Evolutionary conservation across 2,888 invertebrate genomes (phyloP).

Genomic region (Nomada hirtipes): DNA sequence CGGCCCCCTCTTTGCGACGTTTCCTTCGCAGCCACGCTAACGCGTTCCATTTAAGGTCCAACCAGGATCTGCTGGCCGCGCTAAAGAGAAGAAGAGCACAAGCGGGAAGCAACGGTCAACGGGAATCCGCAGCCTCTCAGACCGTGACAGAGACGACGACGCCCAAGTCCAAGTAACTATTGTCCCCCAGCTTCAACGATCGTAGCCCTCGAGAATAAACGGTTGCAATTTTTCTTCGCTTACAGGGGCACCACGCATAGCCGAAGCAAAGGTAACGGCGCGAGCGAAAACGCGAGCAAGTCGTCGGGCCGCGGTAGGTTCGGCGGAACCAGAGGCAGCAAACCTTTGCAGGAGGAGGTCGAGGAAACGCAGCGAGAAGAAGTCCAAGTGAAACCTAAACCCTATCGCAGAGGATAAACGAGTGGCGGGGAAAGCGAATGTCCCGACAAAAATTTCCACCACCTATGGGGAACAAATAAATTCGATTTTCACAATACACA

Average conservation of each 20-base stretch:
- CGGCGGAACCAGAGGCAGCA: slow-evolving; percentile 71
- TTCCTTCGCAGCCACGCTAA: not conserved
- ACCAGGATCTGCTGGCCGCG: slow-evolving; percentile 90
- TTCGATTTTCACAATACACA: not conserved
- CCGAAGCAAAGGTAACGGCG: slow-evolving; percentile 60
- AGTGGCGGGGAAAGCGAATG: not conserved
- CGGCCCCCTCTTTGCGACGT: not conserved
- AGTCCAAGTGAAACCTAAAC: slow-evolving; percentile 78
- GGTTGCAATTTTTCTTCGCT: not conserved
- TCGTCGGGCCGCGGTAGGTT: slow-evolving; percentile 76
- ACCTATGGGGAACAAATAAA: slow-evolving; percentile 17
- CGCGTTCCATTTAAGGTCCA: slow-evolving; percentile 85
- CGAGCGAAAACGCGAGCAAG: slow-evolving; percentile 62
- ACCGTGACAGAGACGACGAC: slow-evolving; percentile 70
- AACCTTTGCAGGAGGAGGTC: slow-evolving; percentile 76
- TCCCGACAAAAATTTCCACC: slow-evolving; percentile 7
- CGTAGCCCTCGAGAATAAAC: too few species aligned
- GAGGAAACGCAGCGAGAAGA: slow-evolving; percentile 80
- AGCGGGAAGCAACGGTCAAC: slow-evolving; percentile 86
- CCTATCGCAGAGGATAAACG: slow-evolving; percentile 77
- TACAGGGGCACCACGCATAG: slow-evolving; percentile 63
- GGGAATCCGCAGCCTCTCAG: slow-evolving; percentile 70
- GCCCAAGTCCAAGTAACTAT: slow-evolving; percentile 69
- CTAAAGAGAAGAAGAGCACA: slow-evolving; percentile 90
- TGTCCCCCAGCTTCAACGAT: not conserved